phyloP scores from a whole-genome alignment of 2,888 invertebrate species.

The Pseudoips prasinana region DNA sequence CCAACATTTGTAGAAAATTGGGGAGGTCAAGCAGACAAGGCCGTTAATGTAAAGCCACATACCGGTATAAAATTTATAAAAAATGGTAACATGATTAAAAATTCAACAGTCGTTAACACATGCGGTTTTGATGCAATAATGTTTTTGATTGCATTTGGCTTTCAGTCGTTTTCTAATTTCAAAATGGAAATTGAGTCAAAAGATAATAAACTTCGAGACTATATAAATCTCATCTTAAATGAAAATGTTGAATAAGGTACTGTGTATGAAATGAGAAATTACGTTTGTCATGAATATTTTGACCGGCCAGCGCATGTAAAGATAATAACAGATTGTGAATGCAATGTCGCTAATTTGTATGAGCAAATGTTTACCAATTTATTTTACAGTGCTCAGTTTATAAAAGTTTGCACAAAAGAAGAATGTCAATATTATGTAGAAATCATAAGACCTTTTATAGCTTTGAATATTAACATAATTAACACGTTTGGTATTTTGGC shows the following conservation, averaged over 20 bases:
- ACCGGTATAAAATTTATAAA: conserved; percentile 14
- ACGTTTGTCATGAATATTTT: conserved; percentile 13
- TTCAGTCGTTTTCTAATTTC: conserved; percentile 10
- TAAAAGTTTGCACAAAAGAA: conserved; percentile 11
- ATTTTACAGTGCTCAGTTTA: conserved; percentile 13
- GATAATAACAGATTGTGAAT: conserved; percentile 10
- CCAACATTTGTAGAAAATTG: conserved; percentile 16
- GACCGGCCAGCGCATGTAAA: conserved; percentile 10
- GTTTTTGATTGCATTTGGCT: conserved; percentile 13
- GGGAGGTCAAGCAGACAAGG: conserved; percentile 15
- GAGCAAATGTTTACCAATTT: conserved; percentile 11
- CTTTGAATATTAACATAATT: conserved; percentile 13
- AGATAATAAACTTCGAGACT: conserved; percentile 13
- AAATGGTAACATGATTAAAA: conserved; percentile 10
- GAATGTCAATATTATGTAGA: conserved; percentile 10
- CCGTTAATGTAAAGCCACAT: conserved; percentile 14
- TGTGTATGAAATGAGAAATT: conserved; percentile 13
- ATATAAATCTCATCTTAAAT: conserved; percentile 12
- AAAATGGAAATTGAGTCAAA: conserved; percentile 13
- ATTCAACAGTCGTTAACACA: conserved; percentile 10
- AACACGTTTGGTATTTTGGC: conserved; percentile 12
- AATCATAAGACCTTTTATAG: conserved; percentile 11
- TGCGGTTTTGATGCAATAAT: conserved; percentile 14
- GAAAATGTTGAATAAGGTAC: conserved; percentile 13
- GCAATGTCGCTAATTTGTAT: conserved; percentile 14